Evolutionary conservation across 2,797 vertebrate species (phyloP).

Genomic region (Pseudomugil tenellus): DNA sequence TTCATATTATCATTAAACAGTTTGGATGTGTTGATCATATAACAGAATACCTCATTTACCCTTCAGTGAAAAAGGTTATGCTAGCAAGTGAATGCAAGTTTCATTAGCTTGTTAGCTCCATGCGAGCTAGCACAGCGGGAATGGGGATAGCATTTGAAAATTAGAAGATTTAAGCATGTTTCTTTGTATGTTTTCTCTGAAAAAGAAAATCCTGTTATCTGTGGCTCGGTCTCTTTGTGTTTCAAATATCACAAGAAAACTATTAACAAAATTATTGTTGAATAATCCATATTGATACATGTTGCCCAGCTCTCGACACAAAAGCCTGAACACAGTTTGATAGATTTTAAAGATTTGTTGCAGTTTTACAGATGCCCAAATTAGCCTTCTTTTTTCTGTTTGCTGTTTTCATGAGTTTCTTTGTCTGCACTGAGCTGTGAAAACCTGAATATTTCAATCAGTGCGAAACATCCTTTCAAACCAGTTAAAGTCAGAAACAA

Average conservation of each 20-base stretch:
- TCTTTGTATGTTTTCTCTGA: conserved; percentile 1
- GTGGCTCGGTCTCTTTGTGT: conserved; percentile 11
- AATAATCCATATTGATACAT: not conserved
- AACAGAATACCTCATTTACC: conserved; percentile 4
- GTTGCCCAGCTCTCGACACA: conserved; percentile 32
- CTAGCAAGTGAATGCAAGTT: not conserved
- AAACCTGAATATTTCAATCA: not conserved
- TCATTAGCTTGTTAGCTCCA: not conserved
- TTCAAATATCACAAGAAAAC: conserved; percentile 1
- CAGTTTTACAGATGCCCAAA: conserved; percentile 2
- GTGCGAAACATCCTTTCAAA: conserved; percentile 18
- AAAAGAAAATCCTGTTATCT: not conserved
- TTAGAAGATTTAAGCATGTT: not conserved
- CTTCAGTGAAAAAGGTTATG: not conserved
- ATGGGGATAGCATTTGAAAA: not conserved
- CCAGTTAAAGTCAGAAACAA: conserved; percentile 4
- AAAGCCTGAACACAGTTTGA: not conserved
- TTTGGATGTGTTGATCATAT: not conserved
- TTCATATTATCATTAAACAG: not conserved
- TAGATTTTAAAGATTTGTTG: not conserved
- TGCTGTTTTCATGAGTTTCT: not conserved
- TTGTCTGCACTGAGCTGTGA: conserved; percentile 6
- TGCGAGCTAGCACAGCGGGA: not conserved
- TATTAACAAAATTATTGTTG: not conserved
- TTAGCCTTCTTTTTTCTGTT: not conserved